Conservation (phyloP, 2,888 invertebrate genomes). For the Heliconius hortense region DNA sequence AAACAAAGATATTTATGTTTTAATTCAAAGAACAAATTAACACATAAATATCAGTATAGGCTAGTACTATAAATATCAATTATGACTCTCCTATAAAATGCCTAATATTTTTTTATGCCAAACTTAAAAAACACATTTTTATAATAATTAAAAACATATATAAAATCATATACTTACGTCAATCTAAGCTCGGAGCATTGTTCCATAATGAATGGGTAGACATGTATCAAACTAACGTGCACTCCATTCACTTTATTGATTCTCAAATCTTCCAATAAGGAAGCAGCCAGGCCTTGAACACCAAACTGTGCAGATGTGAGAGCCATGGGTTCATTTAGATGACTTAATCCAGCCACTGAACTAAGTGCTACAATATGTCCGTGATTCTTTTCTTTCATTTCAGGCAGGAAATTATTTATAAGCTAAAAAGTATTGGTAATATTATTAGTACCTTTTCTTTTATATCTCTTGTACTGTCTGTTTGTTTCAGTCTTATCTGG, state of each 20-base stretch:
- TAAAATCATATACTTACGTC: slow-evolving; percentile 61
- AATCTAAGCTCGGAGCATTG: slow-evolving; percentile 79
- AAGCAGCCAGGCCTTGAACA: slow-evolving; percentile 84
- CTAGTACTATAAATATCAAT: too few relatives aligned
- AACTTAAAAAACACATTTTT: background rate
- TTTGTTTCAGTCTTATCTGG: too few relatives aligned
- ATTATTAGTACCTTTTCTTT: background rate
- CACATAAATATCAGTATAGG: too few relatives aligned
- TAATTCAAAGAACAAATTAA: background rate
- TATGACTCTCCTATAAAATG: too few relatives aligned
- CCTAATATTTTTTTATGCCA: too few relatives aligned
- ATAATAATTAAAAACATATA: background rate
- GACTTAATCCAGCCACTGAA: slow-evolving; percentile 84
- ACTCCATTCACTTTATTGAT: slow-evolving; percentile 80
- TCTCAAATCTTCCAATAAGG: slow-evolving; percentile 83
- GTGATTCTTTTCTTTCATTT: slow-evolving; percentile 81
- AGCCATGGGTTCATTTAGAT: slow-evolving; percentile 81
- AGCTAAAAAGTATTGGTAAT: slow-evolving; percentile 64
- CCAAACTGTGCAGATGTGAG: slow-evolving; percentile 85
- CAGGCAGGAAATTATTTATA: slow-evolving; percentile 82
- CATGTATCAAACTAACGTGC: slow-evolving; percentile 82
- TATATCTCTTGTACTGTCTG: background rate
- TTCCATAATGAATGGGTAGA: slow-evolving; percentile 84
- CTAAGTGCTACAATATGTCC: slow-evolving; percentile 84
- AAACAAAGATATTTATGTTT: too few relatives aligned